Evolutionary conservation across 2,797 vertebrate genomes (phyloP).

Genomic region (Sebastes itinus): DNA sequence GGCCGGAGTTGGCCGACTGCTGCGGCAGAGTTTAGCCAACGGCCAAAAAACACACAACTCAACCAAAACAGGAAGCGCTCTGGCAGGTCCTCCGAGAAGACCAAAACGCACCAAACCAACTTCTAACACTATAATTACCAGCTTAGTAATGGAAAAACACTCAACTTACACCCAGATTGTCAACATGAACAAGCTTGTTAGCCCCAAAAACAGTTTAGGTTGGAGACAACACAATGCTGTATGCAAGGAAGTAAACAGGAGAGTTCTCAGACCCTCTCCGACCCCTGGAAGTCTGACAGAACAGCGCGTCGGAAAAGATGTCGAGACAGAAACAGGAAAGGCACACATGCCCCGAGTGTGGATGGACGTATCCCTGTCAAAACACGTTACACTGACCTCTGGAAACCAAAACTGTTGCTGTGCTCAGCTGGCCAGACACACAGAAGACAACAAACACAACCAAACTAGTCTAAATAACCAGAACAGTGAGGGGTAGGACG

Average conservation of each 20-base stretch:
- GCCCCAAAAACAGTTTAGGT: background rate
- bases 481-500: too few species aligned
- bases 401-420: background rate
- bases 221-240: background rate
- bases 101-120: constrained; percentile 11
- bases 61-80: constrained; percentile 63
- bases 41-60: constrained; percentile 46
- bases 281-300: constrained; percentile 27
- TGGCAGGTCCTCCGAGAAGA: constrained; percentile 15
- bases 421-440: background rate
- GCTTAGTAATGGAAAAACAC: constrained; percentile 12
- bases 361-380: constrained; percentile 29
- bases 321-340: constrained; percentile 62
- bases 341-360: constrained; percentile 28
- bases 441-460: background rate
- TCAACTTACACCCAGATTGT: background rate
- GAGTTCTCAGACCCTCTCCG: background rate
- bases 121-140: constrained; percentile 17
- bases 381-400: constrained; percentile 16
- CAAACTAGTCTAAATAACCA: background rate
- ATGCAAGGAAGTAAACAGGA: constrained; percentile 33
- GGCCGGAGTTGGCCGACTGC: background rate
- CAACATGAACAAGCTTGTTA: constrained; percentile 10
- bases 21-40: background rate
- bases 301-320: constrained; percentile 27